Base-by-base conservation (phyloP, 2,888 invertebrate genomes). In the Hymenopus coronatus region DNA sequence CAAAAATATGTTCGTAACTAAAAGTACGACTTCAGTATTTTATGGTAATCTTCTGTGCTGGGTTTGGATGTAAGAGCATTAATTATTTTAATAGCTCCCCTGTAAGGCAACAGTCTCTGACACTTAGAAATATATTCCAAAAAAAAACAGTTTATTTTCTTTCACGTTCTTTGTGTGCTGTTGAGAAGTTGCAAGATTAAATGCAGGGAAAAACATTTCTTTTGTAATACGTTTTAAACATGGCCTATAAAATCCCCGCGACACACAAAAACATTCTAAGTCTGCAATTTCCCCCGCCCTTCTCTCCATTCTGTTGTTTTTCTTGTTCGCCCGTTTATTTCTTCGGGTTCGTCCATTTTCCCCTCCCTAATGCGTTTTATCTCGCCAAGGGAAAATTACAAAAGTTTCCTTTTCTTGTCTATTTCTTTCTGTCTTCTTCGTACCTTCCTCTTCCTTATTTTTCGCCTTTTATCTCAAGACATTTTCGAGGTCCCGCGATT, bases 311-410 rank as follows among this genome's bases (percentile, higher is more conserved):
- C 87, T 82, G 82, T 20, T 87, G 33, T 40, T 82, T 82, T 82
- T 87, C 40, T 82, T 87, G 54, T 27, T n/a, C 87, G 15, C 87
- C 82, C 82, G 82, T 87, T 87, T 87, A 87, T 87, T 87, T 87
- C 87, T 87, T 87, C 40, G 40, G 82, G 87, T 87, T 82, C 87
- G 82, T 87, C 87, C 87, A 82, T 87, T 87, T 82, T 70, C 54
- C 54, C 54, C 82, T 82, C 87, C 87, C 82, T 87, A 87, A 87
- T 87, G 87, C 82, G 87, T 82, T 87, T 87, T 87, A 87, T 87
- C 87, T 87, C 87, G 82, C 87, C 28, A 87, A 82, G 82, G n/a
- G 87, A 87, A 87, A 87, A 87, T 87, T 87, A 40, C 87, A 87
- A 87, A 87, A 87, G 87, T 87, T 87, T 87, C 87, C 87, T 30